phyloP scores from a whole-genome alignment of 2,113 vertebrate genomes.

The Hirundichthys speculiger region DNA sequence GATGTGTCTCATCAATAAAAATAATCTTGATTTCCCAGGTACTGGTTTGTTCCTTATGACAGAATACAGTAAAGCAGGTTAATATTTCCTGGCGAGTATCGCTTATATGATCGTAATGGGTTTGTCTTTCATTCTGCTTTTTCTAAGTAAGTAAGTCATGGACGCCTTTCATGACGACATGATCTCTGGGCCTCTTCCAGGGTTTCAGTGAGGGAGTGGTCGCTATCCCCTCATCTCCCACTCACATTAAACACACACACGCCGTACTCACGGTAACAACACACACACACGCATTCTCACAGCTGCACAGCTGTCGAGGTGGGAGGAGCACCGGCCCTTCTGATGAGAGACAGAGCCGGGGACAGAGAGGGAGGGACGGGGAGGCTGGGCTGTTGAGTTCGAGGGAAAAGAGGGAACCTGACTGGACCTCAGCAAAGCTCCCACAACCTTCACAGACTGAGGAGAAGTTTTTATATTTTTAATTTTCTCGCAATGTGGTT shows the following conservation, averaged over 20 bases:
- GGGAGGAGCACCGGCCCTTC: slow-evolving; percentile 70
- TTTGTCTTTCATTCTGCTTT: no score
- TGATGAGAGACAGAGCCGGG: slow-evolving; percentile 53
- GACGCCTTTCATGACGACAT: not conserved
- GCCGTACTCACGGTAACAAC: slow-evolving; percentile 29
- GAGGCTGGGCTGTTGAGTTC: slow-evolving; percentile 48
- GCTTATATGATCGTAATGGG: no score
- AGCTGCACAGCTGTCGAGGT: slow-evolving; percentile 74
- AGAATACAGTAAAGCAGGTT: no score
- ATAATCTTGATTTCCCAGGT: no score
- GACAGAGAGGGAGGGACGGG: slow-evolving; percentile 41
- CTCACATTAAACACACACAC: slow-evolving; percentile 32
- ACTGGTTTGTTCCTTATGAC: no score
- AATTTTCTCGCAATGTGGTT: slow-evolving; percentile 38
- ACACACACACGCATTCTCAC: slow-evolving; percentile 13
- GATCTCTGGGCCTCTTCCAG: slow-evolving; percentile 23
- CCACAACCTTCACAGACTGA: slow-evolving; percentile 15
- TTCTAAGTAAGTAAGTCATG: no score
- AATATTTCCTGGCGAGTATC: no score
- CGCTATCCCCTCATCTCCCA: slow-evolving; percentile 18
- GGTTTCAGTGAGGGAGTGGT: slow-evolving; percentile 60
- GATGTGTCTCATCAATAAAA: no score
- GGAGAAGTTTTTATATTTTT: slow-evolving; percentile 15
- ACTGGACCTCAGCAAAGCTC: slow-evolving; percentile 37
- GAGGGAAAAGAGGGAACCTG: slow-evolving; percentile 50